Base-by-base conservation (phyloP, 2,888 invertebrate species). In the Dicyrtoma fusca region DNA sequence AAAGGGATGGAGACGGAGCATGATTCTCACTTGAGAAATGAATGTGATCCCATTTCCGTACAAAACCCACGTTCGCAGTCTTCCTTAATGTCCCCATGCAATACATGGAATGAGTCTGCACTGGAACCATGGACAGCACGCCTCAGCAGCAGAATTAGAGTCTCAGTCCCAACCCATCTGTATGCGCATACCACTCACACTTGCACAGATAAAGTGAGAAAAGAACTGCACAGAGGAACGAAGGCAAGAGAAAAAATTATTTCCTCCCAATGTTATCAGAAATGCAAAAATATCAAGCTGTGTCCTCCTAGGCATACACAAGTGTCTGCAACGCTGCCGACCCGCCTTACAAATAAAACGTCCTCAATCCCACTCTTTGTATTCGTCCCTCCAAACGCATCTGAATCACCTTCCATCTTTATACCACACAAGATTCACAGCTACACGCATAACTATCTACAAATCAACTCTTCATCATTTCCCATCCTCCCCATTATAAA, bases 211-310 rank as follows among this genome's bases (percentile, higher is more conserved):
- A n/a, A 34, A n/a, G 26, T 25, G n/a, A 26, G 26, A 6, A 59
- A 5, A 8, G 14, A 59, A 25, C 19, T 5, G 34, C 10, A 14
- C 13, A 2, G 59, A 59, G 8, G 25, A 25, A 57, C 19, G 47
- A 23, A 49, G 51, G n/a, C 5, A 1, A 19, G 25, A 23, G 26
- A 51, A 64, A 64, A 64, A 64, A 25, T 64, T 51, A 49, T 64
- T 64, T 64, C 63, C 63, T 45, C 45, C 10, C 25, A 64, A 49
- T 26, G 64, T 49, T 49, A 64, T 64, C 64, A 64, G 25, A 64
- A 64, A 64, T 64, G 64, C 64, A 64, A 64, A 64, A 64, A 64
- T 64, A 64, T 64, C 64, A 64, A 64, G 64, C 64, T 64, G 64
- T 49, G 64, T 51, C 64, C 64, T 34, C 49, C 64, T 23, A 19